Evolutionary conservation across 2,888 invertebrate genomes (phyloP).

Genomic region (Drosophila eohydei): DNA sequence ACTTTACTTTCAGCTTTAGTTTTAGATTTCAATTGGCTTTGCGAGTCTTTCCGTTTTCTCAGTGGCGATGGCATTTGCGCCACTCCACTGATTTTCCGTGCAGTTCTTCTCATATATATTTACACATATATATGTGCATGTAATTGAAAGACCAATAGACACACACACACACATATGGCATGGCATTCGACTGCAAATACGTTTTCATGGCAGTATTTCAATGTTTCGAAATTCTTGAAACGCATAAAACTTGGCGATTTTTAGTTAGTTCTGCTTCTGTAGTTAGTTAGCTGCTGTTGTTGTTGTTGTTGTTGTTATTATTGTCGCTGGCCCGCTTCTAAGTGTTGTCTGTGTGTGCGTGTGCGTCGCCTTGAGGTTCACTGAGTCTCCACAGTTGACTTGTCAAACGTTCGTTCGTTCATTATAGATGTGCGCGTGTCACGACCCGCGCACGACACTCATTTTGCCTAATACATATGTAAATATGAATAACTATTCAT

Average conservation of each 20-base stretch:
- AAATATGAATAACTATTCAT: not conserved
- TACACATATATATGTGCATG: slow-evolving; percentile 33
- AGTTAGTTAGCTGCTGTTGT: slow-evolving; percentile 19
- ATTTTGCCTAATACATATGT: not conserved
- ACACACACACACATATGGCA: slow-evolving; percentile 18
- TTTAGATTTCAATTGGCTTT: slow-evolving; percentile 55
- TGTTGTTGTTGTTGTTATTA: slow-evolving; percentile 41
- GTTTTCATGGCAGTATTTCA: slow-evolving; percentile 72
- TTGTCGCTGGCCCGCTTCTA: slow-evolving; percentile 56
- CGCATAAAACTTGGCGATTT: slow-evolving; percentile 66
- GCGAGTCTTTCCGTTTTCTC: slow-evolving; percentile 58
- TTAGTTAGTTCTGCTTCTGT: slow-evolving; percentile 67
- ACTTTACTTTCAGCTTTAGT: slow-evolving; percentile 53
- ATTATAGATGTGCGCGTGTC: slow-evolving; percentile 25
- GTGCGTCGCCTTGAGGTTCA: slow-evolving; percentile 62
- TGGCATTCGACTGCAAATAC: slow-evolving; percentile 51
- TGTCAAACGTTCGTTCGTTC: slow-evolving; percentile 71
- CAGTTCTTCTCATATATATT: slow-evolving; percentile 34
- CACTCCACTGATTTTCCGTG: slow-evolving; percentile 62
- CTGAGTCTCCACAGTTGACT: slow-evolving; percentile 67
- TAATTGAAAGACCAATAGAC: slow-evolving; percentile 53
- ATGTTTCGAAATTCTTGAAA: slow-evolving; percentile 77
- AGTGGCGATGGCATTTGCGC: slow-evolving; percentile 56
- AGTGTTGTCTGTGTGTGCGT: slow-evolving; percentile 16
- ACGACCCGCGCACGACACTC: slow-evolving; percentile 10